phyloP scores from a whole-genome alignment of 2,888 invertebrate genomes.

The Incurvaria masculella region DNA sequence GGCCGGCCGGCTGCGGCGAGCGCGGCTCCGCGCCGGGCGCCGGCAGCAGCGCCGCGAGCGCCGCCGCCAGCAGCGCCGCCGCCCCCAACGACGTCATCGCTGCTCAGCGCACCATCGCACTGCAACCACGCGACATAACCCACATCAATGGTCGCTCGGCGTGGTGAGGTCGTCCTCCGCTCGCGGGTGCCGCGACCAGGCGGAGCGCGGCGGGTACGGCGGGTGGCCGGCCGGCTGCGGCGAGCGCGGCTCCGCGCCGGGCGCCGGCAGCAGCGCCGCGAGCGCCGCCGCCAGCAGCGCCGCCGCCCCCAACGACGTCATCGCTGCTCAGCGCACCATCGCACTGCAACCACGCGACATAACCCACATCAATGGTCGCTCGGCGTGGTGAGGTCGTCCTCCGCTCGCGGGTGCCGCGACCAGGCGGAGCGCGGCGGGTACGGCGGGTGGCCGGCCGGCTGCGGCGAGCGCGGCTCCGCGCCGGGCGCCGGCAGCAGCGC shows the following conservation, averaged over 20 bases:
- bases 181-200: slow-evolving; percentile 35
- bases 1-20: slow-evolving; percentile 17
- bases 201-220: slow-evolving; percentile 22
- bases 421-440: slow-evolving; percentile 26
- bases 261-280: slow-evolving; percentile 19
- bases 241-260: slow-evolving; percentile 26
- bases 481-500: slow-evolving; percentile 14
- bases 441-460: slow-evolving; percentile 7
- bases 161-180: slow-evolving; percentile 33
- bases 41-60: slow-evolving; percentile 21
- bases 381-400: slow-evolving; percentile 31
- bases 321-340: slow-evolving; percentile 28
- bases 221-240: slow-evolving; percentile 14
- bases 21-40: slow-evolving; percentile 25
- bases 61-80: slow-evolving; percentile 29
- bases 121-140: neutral
- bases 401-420: slow-evolving; percentile 35
- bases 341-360: neutral
- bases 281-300: slow-evolving; percentile 29
- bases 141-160: slow-evolving; percentile 15
- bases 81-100: slow-evolving; percentile 26
- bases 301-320: slow-evolving; percentile 25
- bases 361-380: slow-evolving; percentile 1
- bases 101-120: slow-evolving; percentile 24
- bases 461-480: slow-evolving; percentile 27